phyloP scores from a whole-genome alignment of 2,113 vertebrate species.

The Marmota monax region DNA sequence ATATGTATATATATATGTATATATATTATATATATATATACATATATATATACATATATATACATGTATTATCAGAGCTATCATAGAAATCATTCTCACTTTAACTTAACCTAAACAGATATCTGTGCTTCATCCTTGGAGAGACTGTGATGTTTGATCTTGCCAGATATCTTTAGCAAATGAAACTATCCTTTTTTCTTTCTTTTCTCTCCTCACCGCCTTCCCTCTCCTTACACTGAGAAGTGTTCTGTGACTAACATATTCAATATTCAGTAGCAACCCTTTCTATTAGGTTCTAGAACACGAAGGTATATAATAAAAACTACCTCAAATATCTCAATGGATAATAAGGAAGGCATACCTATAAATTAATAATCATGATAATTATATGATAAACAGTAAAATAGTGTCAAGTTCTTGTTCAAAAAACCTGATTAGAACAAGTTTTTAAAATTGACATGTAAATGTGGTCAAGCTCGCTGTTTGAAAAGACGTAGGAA shows the following conservation, averaged over 20 bases:
- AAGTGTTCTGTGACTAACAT: background rate
- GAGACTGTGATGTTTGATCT: background rate
- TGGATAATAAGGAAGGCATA: background rate
- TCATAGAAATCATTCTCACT: background rate
- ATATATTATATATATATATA: background rate
- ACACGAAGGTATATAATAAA: background rate
- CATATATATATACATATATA: background rate
- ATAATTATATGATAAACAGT: background rate
- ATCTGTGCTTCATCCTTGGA: background rate
- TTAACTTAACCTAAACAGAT: background rate
- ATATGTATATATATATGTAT: too few relatives aligned
- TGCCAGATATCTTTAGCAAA: background rate
- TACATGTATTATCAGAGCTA: background rate
- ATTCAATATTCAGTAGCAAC: background rate
- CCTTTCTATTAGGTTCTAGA: background rate
- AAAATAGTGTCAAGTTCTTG: background rate
- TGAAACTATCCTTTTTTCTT: background rate
- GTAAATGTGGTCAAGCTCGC: background rate
- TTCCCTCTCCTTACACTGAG: too few relatives aligned
- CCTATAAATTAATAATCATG: background rate
- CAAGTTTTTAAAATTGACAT: background rate
- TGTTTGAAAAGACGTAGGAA: background rate
- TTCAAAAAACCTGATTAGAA: background rate
- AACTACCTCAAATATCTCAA: background rate
- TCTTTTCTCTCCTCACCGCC: too few relatives aligned